Base-by-base conservation (phyloP, 2,113 vertebrate genomes). In the Cheirogaleus medius region DNA sequence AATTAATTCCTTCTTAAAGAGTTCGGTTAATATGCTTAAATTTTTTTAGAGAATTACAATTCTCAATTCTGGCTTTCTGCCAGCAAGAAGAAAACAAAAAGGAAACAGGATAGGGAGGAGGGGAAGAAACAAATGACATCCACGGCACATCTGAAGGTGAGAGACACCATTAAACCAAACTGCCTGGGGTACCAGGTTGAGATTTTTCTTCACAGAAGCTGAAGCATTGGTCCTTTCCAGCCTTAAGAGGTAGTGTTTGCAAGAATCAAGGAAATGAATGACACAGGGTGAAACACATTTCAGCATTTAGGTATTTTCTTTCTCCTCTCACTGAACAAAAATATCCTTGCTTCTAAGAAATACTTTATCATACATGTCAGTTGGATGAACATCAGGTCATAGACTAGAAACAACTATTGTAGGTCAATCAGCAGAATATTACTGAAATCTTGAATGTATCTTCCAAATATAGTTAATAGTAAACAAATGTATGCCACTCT, bases 1-100 rank as follows among this genome's bases (percentile, higher is more conserved):
- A 97, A 96, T 93, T 87, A 97, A 95, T 93, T 97, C 18, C n/a
- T 97, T 95, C 52, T 54, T 96, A 77, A 91, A 91, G 47, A 88
- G 29, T 96, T 93, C 52, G 52, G 52, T 91, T 91, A 93, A 95
- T 66, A 95, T 77, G 73, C 29, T 96, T 95, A 77, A 91, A 44
- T 93, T 93, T 71, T 44, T 93, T 93, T 89, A 89, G n/a, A 96
- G 66, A 96, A 96, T 94, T 88, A 37, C 1, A 91, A 60, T 82
- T 83, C 42, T 93, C 34, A 86, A 29, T 15, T 6, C 12, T 96
- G 74, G 25, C 25, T 95, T 95, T 83, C 66, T 92, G 56, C 63
- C 49, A 84, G n/a, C 23, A 86, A 82, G 15, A 94, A 87, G 21
- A 90, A 92, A 95, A 80, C 34, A 78, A 37, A 94, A 80, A 58